These are phyloP conservation scores for Drosophila austrosaltans DNA, from an alignment of 2,888 invertebrate species.

Conservation along the genomic window DNA sequence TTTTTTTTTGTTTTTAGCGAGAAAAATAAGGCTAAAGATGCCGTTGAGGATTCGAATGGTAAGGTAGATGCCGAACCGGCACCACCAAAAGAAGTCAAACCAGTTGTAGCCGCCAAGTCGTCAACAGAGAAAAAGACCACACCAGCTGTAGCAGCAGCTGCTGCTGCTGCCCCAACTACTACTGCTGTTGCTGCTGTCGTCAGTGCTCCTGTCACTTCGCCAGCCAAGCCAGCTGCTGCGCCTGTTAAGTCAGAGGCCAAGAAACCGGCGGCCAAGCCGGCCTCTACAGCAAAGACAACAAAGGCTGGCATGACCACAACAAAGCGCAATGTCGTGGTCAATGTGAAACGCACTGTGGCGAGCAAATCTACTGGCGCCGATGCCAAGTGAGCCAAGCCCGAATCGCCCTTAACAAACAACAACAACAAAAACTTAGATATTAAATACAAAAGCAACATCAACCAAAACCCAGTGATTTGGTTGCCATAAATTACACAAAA, in stretches of 20 bases:
- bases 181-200: not conserved
- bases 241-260: constrained; percentile 39
- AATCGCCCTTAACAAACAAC: constrained; percentile 7
- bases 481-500: constrained; percentile 47
- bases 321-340: constrained; percentile 66
- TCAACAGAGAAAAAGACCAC: constrained; percentile 37
- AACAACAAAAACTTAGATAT: constrained; percentile 21
- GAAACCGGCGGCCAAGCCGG: constrained; percentile 51
- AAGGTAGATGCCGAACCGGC: constrained; percentile 54
- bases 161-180: not conserved
- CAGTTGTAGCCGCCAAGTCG: constrained; percentile 24
- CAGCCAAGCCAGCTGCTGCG: not conserved
- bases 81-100: constrained; percentile 35
- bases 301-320: constrained; percentile 65
- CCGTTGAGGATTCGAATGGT: constrained; percentile 69
- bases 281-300: constrained; percentile 42
- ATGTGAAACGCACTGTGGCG: constrained; percentile 60
- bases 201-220: not conserved
- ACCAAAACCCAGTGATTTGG: constrained; percentile 55
- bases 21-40: constrained; percentile 84
- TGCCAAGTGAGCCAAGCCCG: constrained; percentile 51
- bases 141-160: constrained; percentile 18
- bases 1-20: constrained; percentile 82
- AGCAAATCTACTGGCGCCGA: constrained; percentile 56
- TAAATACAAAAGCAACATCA: constrained; percentile 20